These are phyloP conservation scores for Ornithoptera priamus DNA, from an alignment of 2,888 invertebrate species.

Conservation along the genomic window DNA sequence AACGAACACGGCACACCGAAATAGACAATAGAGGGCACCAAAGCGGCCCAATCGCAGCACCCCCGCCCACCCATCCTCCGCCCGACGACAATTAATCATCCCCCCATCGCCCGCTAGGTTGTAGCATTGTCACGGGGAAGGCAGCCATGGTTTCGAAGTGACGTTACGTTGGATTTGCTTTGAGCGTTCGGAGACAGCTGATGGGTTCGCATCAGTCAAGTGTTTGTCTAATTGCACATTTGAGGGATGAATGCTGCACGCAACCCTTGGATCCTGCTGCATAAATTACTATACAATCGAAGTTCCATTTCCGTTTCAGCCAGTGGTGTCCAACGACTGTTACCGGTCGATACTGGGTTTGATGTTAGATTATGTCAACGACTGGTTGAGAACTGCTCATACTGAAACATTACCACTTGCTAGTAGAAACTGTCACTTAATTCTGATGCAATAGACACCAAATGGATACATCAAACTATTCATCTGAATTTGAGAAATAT, in stretches of 20 bases:
- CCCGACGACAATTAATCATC: slow-evolving; percentile 57
- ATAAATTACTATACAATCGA: too few species aligned
- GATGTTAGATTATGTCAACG: too few species aligned
- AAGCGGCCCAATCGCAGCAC: slow-evolving; percentile 23
- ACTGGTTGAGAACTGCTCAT: too few species aligned
- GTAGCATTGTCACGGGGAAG: slow-evolving; percentile 43
- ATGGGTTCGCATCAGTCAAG: slow-evolving; percentile 4
- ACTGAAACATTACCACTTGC: too few species aligned
- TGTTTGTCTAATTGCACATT: not conserved
- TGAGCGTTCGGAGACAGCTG: slow-evolving; percentile 15
- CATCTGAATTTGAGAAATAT: too few species aligned
- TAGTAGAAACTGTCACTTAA: too few species aligned
- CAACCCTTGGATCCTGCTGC: too few species aligned
- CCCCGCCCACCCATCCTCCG: slow-evolving; percentile 24
- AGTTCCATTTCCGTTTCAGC: too few species aligned
- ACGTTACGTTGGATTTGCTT: slow-evolving; percentile 10
- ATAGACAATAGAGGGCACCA: slow-evolving; percentile 26
- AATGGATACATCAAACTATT: too few species aligned
- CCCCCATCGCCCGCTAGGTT: slow-evolving; percentile 39
- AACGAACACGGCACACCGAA: slow-evolving; percentile 28
- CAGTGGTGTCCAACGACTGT: too few species aligned
- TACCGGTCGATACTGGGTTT: too few species aligned
- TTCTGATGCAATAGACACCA: too few species aligned
- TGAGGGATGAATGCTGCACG: not conserved
- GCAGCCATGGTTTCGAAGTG: slow-evolving; percentile 21